Base-by-base conservation (phyloP, 2,113 vertebrate genomes). In the Paraplagusia blochii region DNA sequence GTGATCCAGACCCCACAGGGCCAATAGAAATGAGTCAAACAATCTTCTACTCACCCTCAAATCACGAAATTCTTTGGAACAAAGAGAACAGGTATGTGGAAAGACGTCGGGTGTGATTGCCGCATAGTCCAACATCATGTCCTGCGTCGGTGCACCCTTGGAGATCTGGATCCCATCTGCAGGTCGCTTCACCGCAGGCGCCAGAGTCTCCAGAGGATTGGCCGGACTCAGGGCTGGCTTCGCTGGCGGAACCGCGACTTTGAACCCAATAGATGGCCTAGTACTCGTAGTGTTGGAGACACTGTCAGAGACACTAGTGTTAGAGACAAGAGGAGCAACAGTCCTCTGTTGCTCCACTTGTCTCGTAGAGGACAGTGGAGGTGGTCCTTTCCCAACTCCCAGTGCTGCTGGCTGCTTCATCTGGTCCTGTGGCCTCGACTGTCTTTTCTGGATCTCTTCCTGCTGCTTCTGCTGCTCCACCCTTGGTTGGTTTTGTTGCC, bases 71-170 rank as follows among this genome's bases (percentile, higher is more conserved):
- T 95, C 91, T 94, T 92, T 58, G 91, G 91, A 93, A 95, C 96
- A 98, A 67, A 98, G 93, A 92, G 92, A 94, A 93, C 96, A 98
- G 83, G 94, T 92, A 91, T 98, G 95, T 56, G 96, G 93, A 88
- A 98, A 95, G 89, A 90, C 89, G 90, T 88, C 92, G 13, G 96
- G 95, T 35, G 93, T 91, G 1, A 91, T 88, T 3, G 93, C 93
- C 14, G 93, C 93, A 89, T 95, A 98, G 92, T 98, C 96, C 33
- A 92, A 93, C 93, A 96, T 94, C 96, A 95, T 94, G 47, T 91
- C 91, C 1, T 87, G 85, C 1, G 93, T 92, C 29, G 95, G 95
- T 48, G 93, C 76, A 47, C 88, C 86, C 80, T 93, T 92, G 67
- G 7, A 22, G 11, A 15, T 8, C 88, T 68, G 1, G 10, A 5